Evolutionary conservation across 1,140 invertebrate species (phyloP), one percentile per base, ranked within the genome.

Genomic region (Babylonia areolata): DNA sequence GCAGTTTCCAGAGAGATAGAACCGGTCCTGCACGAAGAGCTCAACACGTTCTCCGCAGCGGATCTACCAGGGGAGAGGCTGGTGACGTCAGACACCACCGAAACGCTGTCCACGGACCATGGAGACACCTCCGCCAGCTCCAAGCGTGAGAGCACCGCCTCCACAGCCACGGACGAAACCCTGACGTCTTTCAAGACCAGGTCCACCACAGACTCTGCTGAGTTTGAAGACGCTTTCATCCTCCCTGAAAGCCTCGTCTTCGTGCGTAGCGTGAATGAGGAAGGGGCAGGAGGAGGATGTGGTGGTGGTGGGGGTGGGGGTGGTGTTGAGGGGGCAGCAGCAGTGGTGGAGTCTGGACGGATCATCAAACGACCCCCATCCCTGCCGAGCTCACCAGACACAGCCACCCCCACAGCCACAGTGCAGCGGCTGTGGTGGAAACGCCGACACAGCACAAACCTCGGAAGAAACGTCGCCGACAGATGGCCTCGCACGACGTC

Each of bases 151-250:
- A 84, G 82, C 39, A 84, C 82, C 9, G 51, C 64, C 31, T 84
- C 82, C 37, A 84, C 64, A 1, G 82, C 82, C 37, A 84, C 82
- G 0, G 82, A 84, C n/a, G 82, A 84, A n/a, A 84, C 82, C 69
- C 69, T 84, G 64, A 84, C 82, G 28, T 84, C 82, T 0, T 84
- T 84, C 64, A 84, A 84, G 37, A 84, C 82, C 17, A 84, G 82
- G 82, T 84, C 82, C 28, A 84, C 82, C 17, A 84, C 82, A 17
- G 82, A 84, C 40, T 84, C 82, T 42, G 82, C 82, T 0, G 82
- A 84, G 64, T 84, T 84, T 40, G 82, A 84, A 15, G 82, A 84
- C 23, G 69, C 39, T 39, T 84, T 84, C 64, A 23, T 84, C 37
- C 69, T 84, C n/a, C 37, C 69, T 6, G 82, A 84, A 39, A 75